phyloP scores from a whole-genome alignment of 2,888 invertebrate species.

The Pristionchus maxplancki region DNA sequence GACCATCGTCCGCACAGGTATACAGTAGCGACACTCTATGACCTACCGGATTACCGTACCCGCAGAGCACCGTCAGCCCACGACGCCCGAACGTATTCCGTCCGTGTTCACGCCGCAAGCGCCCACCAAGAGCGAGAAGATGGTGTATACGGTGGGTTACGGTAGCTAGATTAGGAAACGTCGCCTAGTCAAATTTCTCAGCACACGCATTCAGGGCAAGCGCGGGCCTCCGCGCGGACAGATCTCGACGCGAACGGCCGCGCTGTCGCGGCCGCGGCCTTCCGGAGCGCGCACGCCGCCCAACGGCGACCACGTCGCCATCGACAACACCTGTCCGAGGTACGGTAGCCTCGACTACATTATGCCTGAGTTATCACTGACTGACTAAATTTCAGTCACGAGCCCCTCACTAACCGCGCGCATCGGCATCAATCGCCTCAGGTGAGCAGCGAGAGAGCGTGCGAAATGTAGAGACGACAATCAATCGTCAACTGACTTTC shows the following conservation, averaged over 20 bases:
- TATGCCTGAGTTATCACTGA: background rate
- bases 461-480: background rate
- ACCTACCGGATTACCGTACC: background rate
- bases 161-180: background rate
- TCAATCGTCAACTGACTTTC: background rate
- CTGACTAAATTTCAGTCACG: background rate
- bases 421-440: background rate
- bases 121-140: conserved; percentile 35
- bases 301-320: background rate
- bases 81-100: background rate
- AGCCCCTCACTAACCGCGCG: background rate
- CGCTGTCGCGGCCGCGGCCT: background rate
- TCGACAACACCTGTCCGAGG: conserved; percentile 21
- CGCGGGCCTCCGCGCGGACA: background rate
- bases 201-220: conserved; percentile 3
- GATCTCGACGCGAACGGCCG: background rate
- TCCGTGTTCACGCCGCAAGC: background rate
- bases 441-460: background rate
- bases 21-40: background rate
- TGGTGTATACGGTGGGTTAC: background rate
- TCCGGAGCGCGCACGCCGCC: background rate
- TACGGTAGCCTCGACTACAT: background rate
- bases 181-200: background rate
- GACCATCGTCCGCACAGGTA: background rate
- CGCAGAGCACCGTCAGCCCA: background rate